Base-by-base conservation (phyloP, 1,140 invertebrate genomes). In the Drosophila sechellia region DNA sequence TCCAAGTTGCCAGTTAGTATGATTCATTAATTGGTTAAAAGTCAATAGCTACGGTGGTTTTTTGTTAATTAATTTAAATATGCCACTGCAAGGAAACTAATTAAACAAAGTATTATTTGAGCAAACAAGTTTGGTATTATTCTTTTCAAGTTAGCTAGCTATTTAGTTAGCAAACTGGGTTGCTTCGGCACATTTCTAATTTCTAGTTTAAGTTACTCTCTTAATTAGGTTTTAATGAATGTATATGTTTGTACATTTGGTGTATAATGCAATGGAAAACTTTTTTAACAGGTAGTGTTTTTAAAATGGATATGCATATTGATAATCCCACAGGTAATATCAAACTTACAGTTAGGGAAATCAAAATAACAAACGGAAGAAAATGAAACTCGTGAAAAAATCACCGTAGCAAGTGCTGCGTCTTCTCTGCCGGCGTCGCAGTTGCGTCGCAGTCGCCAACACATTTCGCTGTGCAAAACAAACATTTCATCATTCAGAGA, bases 391-490 rank as follows among this genome's bases (percentile, higher is more conserved):
- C n/a, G 4, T 20, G 50, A 42, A 63, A 5, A 64, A 57, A 52
- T 27, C 59, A 39, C 37, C 42, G 50, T 55, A 78, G 81, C 81
- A 81, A 86, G 81, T 86, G 81, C 79, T 52, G 45, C 22, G 22
- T 11, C 17, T 20, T 12, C 17, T 20, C 42, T 45, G 46, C 31
- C 27, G 6, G 4, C 64, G 63, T 56, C 64, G 63, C 64, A 48
- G 64, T 55, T 40, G 4, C 64, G 63, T 56, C 64, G 63, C 64
- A 48, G 64, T 55, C 49, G 40, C 49, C 42, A 70, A 70, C 76
- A 81, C 79, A 89, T 87, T 87, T 87, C 85, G 84, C 83, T 64
- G 84, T 84, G 84, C 84, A 87, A 87, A 87, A 87, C 84, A 87
- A 87, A 87, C 84, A 87, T 87, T 87, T 87, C 84, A 87, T 87